Evolutionary conservation across 2,113 vertebrate genomes (phyloP).

Genomic region (Paracanthobrama guichenoti): DNA sequence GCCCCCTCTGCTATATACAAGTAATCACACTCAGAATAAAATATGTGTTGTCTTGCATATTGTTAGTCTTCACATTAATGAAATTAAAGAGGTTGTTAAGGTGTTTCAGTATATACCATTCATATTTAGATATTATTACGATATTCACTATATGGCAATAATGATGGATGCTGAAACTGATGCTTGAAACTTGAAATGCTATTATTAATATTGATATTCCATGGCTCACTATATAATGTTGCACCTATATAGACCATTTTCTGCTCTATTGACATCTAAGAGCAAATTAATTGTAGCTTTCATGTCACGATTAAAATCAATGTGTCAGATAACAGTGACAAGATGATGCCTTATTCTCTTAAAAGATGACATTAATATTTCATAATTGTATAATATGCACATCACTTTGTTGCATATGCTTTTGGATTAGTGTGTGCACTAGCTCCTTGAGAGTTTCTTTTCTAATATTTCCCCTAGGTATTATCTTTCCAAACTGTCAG

Average conservation of each 20-base stretch:
- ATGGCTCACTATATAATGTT: background rate
- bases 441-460: background rate
- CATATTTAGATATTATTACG: background rate
- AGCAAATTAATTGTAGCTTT: background rate
- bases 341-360: background rate
- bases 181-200: background rate
- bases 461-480: slow-evolving; percentile 12
- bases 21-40: slow-evolving; percentile 32
- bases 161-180: background rate
- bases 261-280: background rate
- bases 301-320: background rate
- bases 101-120: background rate
- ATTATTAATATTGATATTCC: background rate
- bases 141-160: background rate
- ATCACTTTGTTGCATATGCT: background rate
- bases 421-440: background rate
- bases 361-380: background rate
- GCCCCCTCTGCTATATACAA: slow-evolving; percentile 25
- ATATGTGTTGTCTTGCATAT: background rate
- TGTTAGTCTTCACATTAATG: background rate
- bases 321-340: background rate
- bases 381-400: background rate
- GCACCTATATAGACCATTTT: background rate
- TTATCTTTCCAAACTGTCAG: background rate
- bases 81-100: background rate